Evolutionary conservation across 1,140 invertebrate species (phyloP), one percentile per base, ranked within the genome.

Genomic region (Thrips palmi): DNA sequence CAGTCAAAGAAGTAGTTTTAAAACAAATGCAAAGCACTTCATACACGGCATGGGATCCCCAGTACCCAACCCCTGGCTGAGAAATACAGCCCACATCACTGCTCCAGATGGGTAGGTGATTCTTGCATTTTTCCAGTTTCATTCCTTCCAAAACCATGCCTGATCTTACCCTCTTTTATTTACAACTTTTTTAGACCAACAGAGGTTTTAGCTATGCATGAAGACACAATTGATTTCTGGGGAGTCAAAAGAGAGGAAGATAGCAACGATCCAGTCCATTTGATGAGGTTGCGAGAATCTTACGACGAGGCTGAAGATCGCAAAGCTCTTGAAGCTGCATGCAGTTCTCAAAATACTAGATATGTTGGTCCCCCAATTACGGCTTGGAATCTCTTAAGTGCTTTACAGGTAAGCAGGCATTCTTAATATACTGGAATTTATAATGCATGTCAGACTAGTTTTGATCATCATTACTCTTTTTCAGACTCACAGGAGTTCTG

Each of bases 1-100:
- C 30, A 68, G 68, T 8, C 70, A 73, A 38, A 57, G 75, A 8
- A 81, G 78, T 50, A 73, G 77, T 6, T 86, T 77, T 47, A 67
- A 71, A 42, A 57, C 73, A 20, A 52, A 70, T 28, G 74, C 81
- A 31, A 65, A 61, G 2, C 58, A 66, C 24, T 81, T 80, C 46
- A 68, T 71, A 45, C 74, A 81, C 54, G 71, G 76, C 46, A 63
- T 82, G 32, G 82, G 81, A 3, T 65, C 68, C 29, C 63, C 70
- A 23, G 63, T 74, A 21, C 68, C 72, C 0, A 77, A 77, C 52
- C 73, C 73, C 40, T 79, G 74, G 70, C 60, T 74, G 21, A 56
- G 68, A 40, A 75, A 76, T 47, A 61, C 67, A 14, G 51, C 60
- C 46, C 59, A 46, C 49, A 59, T 43, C 52, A 57, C 21, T 55